A percentile compares a stretch with the other conserved stretches of the same genome.
These are phyloP conservation scores for Gonocerus acuteangulatus DNA, from an alignment of 2,888 invertebrate genomes.

Conservation along the genomic window DNA sequence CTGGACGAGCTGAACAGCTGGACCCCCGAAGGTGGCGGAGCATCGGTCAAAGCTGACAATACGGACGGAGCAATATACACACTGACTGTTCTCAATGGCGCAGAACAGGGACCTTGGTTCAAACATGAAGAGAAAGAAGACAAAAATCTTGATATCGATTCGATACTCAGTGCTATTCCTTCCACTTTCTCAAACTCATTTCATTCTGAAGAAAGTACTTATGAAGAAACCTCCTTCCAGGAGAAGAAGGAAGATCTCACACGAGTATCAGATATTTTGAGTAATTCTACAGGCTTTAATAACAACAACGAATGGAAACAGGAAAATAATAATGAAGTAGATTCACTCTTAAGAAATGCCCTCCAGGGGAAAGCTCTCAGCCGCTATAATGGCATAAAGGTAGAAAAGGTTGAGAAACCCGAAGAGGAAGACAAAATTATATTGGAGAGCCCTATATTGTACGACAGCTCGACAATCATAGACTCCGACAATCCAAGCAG, in stretches of 20 bases:
- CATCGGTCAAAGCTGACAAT: conserved; percentile 44
- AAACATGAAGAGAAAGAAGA: conserved; percentile 56
- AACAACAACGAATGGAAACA: conserved; percentile 49
- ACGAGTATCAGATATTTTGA: conserved; percentile 47
- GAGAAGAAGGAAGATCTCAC: conserved; percentile 41
- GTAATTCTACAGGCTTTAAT: conserved; percentile 51
- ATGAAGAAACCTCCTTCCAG: conserved; percentile 70
- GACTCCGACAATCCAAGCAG: conserved; percentile 50
- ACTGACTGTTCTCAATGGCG: conserved; percentile 75
- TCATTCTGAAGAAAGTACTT: conserved; percentile 41
- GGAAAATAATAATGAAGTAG: conserved; percentile 46
- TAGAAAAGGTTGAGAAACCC: conserved; percentile 35
- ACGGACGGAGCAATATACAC: conserved; percentile 81
- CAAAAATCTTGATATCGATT: conserved; percentile 59
- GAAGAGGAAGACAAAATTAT: conserved; percentile 37
- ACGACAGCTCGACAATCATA: conserved; percentile 44
- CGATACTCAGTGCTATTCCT: conserved; percentile 66
- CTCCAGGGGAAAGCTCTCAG: conserved; percentile 63
- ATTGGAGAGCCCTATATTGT: conserved; percentile 31
- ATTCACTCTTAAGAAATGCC: conserved; percentile 71
- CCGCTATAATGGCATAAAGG: conserved; percentile 38
- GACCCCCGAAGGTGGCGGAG: conserved; percentile 49
- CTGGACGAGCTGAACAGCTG: conserved; percentile 72
- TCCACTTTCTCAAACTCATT: conserved; percentile 32
- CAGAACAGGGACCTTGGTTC: conserved; percentile 46